Percentiles rank a stretch among this genome's conserved stretches.
Evolutionary conservation across 2,888 invertebrate genomes (phyloP).

Genomic region (Bhutanitis thaidina): DNA sequence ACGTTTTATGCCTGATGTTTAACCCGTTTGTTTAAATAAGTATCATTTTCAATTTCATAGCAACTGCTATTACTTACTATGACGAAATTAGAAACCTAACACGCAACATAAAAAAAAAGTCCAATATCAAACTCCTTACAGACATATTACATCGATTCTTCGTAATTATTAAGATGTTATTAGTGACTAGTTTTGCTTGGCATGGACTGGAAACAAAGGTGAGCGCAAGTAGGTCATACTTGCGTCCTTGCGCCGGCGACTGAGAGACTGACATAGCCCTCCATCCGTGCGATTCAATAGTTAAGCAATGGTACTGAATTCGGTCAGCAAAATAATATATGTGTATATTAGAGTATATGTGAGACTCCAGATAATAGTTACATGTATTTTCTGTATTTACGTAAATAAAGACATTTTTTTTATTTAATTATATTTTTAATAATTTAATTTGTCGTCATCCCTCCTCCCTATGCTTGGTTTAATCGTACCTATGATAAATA

Average conservation of each 20-base stretch:
- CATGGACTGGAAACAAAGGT: conserved; percentile 61
- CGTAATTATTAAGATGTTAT: conserved; percentile 32
- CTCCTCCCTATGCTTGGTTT: too few relatives aligned
- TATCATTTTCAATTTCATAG: conserved; percentile 9
- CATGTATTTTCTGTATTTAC: too few relatives aligned
- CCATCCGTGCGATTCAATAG: conserved; percentile 34
- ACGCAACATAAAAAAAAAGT: neutral
- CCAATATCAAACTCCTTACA: neutral
- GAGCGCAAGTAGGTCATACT: conserved; percentile 65
- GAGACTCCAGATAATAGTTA: too few relatives aligned
- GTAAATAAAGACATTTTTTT: too few relatives aligned
- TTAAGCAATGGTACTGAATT: conserved; percentile 1
- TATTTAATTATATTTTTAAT: too few relatives aligned
- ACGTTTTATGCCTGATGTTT: too few relatives aligned
- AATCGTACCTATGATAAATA: too few relatives aligned
- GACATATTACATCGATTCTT: conserved; percentile 9
- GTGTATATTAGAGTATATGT: too few relatives aligned
- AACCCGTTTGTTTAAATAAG: conserved; percentile 20
- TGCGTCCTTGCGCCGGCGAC: conserved; percentile 55
- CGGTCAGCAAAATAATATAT: neutral
- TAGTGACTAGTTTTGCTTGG: conserved; percentile 48
- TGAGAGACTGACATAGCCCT: conserved; percentile 44
- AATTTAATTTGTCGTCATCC: too few relatives aligned
- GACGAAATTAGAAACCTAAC: conserved; percentile 8
- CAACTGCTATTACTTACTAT: neutral